Evolutionary conservation across 2,888 invertebrate genomes (phyloP), one percentile per base, ranked within the genome.

Genomic region (Herminia tarsipennalis): DNA sequence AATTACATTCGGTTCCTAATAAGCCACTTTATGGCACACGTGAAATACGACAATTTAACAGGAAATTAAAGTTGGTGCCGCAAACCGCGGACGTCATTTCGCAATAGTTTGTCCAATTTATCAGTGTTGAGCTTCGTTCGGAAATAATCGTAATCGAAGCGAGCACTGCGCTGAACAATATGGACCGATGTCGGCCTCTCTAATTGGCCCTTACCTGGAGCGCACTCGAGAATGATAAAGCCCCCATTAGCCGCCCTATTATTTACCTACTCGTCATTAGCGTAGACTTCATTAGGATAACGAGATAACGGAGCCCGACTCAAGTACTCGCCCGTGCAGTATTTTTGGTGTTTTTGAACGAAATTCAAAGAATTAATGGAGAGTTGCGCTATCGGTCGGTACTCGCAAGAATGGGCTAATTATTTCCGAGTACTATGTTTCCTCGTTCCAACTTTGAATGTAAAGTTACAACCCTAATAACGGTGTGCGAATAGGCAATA

Each of bases 251-350:
- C 88, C 87, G 86, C 88, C 90, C 90, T 91, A 91, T 91, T 90
- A 91, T 91, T 91, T 91, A 91, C 90, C 90, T 90, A 90, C 90
- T 91, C 91, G 88, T 90, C 90, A 91, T 91, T 91, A 91, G 89
- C 87, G 90, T 90, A 89, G 89, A 90, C 88, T 91, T 91, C 90
- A 91, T 91, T 91, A 91, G 90, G 89, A 88, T 90, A 91, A 91
- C 91, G 90, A 91, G 90, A 91, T 91, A 91, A 90, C 88, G 85
- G 86, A 85, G 85, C 84, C 80, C 76, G 64, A 70, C 78, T 84
- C 77, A 82, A 85, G 83, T 80, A 69, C 75, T 66, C 71, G 68
- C 73, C 73, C 77, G 69, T 72, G 71, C 70, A 69, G 74, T 76
- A 80, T 86, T 87, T 86, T 86, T 79, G 86, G 87, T 80, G 84